Evolutionary conservation across 1,140 invertebrate genomes (phyloP).

Genomic region (Magallana angulata): DNA sequence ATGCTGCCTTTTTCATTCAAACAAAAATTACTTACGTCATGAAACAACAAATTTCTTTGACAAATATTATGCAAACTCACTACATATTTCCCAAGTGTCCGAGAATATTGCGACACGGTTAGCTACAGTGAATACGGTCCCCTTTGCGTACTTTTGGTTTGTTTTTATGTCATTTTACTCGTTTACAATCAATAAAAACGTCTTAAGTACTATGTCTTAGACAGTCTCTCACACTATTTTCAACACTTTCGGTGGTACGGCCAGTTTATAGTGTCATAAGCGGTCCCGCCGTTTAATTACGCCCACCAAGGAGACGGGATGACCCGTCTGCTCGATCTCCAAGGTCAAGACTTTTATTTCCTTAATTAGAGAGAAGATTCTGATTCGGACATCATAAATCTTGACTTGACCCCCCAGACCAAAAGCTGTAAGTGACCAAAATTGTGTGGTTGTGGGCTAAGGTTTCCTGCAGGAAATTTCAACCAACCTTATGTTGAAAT

Average conservation of each 20-base stretch:
- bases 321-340: not conserved
- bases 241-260: not conserved
- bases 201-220: not conserved
- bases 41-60: no score
- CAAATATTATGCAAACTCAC: no score
- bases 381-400: not conserved
- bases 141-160: not conserved
- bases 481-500: not conserved
- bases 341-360: conserved; percentile 6
- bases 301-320: not conserved
- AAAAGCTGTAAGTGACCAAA: not conserved
- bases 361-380: not conserved
- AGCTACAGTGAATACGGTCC: not conserved
- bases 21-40: not conserved
- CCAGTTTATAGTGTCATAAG: conserved; percentile 14
- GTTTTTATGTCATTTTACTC: not conserved
- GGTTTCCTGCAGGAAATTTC: not conserved
- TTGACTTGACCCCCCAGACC: not conserved
- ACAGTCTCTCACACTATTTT: not conserved
- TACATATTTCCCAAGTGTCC: no score
- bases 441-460: not conserved
- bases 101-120: no score
- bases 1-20: not conserved
- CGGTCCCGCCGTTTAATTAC: not conserved
- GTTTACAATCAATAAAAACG: not conserved